Conservation (phyloP, 1,140 invertebrate genomes). For the Meloidogyne floridensis region DNA sequence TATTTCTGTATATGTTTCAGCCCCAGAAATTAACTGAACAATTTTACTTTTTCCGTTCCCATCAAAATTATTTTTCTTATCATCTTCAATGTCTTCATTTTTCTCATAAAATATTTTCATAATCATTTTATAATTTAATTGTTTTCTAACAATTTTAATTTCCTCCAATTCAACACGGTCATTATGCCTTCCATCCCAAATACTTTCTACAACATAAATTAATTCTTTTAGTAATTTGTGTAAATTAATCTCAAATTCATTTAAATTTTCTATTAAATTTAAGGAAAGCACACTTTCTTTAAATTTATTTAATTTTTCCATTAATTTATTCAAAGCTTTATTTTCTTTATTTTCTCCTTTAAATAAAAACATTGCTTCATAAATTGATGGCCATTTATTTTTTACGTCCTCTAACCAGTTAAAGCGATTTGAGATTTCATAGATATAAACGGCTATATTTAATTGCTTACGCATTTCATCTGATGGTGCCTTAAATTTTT, state of each 20-base stretch:
- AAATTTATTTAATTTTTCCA: background rate
- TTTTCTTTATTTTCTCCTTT: background rate
- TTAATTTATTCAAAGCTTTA: constrained; percentile 2
- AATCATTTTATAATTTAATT: background rate
- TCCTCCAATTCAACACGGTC: background rate
- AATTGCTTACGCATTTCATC: background rate
- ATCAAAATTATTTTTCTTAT: no score
- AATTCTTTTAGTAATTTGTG: constrained; percentile 6
- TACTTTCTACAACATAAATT: background rate
- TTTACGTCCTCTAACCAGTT: background rate
- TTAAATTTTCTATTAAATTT: background rate
- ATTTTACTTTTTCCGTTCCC: no score
- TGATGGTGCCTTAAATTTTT: background rate
- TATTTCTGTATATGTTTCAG: no score
- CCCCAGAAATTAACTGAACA: no score
- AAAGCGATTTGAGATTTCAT: background rate
- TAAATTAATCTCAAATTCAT: constrained; percentile 6
- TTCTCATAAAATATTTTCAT: background rate
- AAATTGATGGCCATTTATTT: constrained; percentile 1
- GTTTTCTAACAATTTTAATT: constrained; percentile 6
- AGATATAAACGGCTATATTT: background rate
- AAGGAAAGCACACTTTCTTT: background rate
- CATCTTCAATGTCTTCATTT: no score
- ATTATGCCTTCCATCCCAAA: background rate
- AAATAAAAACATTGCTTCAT: background rate